Conservation (phyloP, 2,888 invertebrate species). For the Scrobipalpa atriplicella region DNA sequence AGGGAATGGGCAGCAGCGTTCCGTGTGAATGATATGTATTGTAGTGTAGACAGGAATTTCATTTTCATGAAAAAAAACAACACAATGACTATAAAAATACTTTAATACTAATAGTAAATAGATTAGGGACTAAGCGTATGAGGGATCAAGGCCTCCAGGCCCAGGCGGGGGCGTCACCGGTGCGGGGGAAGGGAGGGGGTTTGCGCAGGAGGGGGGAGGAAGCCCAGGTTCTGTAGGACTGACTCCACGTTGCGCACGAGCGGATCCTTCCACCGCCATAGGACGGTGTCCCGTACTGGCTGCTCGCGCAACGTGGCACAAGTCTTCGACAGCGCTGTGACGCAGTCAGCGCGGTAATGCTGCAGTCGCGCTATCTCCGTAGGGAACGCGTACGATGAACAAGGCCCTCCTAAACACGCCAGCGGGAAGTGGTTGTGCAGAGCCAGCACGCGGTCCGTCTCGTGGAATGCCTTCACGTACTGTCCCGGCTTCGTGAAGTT, state of each 20-base stretch:
- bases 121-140: conserved; percentile 31
- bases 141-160: conserved; percentile 10
- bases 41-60: neutral
- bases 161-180: conserved; percentile 14
- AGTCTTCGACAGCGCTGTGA: conserved; percentile 91
- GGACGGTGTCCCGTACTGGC: conserved; percentile 91
- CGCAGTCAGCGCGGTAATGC: conserved; percentile 97
- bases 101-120: conserved; percentile 58
- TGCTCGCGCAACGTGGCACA: conserved; percentile 92
- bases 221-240: conserved; percentile 88
- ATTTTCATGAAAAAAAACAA: conserved; percentile 27
- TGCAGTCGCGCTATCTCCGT: conserved; percentile 93
- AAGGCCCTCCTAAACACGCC: conserved; percentile 92
- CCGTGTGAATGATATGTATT: too few relatives aligned
- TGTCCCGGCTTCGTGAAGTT: conserved; percentile 97
- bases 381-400: conserved; percentile 93
- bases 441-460: conserved; percentile 93
- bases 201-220: conserved; percentile 71
- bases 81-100: conserved; percentile 62
- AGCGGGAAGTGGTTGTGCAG: conserved; percentile 97
- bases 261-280: conserved; percentile 93
- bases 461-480: conserved; percentile 97
- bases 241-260: conserved; percentile 87
- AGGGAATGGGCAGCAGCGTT: too few relatives aligned
- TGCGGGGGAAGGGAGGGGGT: conserved; percentile 13